Percentiles rank a stretch among this genome's conserved stretches.
Evolutionary conservation across 1,140 invertebrate genomes (phyloP).

Genomic region (Lepidurus couesii): DNA sequence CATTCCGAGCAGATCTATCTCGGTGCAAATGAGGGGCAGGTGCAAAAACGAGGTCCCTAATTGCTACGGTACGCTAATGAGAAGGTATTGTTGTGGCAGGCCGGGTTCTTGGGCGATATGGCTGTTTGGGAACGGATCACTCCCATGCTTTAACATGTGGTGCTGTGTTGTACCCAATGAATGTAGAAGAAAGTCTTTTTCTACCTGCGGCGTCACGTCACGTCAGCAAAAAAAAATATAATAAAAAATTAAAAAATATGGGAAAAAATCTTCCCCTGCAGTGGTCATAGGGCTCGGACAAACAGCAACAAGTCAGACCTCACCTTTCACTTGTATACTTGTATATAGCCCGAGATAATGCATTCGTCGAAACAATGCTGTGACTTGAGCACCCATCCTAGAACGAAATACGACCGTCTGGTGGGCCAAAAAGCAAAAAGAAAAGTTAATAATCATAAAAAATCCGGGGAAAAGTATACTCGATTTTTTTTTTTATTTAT

Average conservation of each 20-base stretch:
- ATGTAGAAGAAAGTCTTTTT: neutral
- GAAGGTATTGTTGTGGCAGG: constrained; percentile 21
- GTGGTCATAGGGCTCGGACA: constrained; percentile 7
- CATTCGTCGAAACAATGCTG: neutral
- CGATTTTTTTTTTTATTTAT: neutral
- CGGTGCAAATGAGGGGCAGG: neutral
- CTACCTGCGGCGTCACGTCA: constrained; percentile 5
- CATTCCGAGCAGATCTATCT: neutral
- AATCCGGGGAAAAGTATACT: neutral
- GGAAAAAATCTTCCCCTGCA: neutral
- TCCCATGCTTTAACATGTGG: constrained; percentile 19
- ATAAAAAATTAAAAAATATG: neutral
- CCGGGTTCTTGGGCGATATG: constrained; percentile 14
- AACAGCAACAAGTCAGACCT: neutral
- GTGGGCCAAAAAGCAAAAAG: neutral
- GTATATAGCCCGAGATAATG: neutral
- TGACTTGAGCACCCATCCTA: neutral
- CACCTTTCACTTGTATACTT: constrained; percentile 1
- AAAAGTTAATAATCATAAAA: neutral
- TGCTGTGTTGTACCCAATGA: neutral
- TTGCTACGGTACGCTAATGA: neutral
- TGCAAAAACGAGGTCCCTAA: neutral
- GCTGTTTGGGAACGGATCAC: neutral
- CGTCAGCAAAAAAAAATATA: constrained; percentile 11
- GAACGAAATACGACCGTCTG: neutral